A percentile compares a stretch with the other conserved stretches of the same genome.
Evolutionary conservation across 2,797 vertebrate species (phyloP).

Genomic region (Myoxocephalus aenaeus): DNA sequence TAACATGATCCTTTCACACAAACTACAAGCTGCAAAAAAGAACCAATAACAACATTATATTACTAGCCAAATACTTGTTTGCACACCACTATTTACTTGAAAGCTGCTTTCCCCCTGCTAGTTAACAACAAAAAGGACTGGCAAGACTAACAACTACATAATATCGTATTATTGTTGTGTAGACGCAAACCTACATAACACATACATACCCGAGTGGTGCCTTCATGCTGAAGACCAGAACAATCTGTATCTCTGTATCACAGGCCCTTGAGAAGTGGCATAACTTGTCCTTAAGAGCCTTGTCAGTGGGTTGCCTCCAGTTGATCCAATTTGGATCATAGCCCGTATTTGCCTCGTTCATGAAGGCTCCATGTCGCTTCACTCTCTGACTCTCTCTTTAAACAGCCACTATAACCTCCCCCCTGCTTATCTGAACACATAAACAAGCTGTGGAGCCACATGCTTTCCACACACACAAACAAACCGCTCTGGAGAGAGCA

Average conservation of each 20-base stretch:
- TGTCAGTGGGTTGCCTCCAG: slow-evolving; percentile 22
- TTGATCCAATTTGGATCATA: slow-evolving; percentile 15
- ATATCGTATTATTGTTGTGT: background rate
- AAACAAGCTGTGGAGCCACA: slow-evolving; percentile 12
- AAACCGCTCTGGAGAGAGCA: slow-evolving; percentile 9
- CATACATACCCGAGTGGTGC: slow-evolving; percentile 53
- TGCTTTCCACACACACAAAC: slow-evolving; percentile 1
- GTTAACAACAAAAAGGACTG: background rate
- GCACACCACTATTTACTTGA: background rate
- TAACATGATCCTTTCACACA: slow-evolving; percentile 9
- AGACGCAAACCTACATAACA: slow-evolving; percentile 1
- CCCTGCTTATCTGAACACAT: slow-evolving; percentile 23
- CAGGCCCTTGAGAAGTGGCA: slow-evolving; percentile 36
- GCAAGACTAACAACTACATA: background rate
- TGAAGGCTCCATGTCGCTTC: slow-evolving; percentile 24
- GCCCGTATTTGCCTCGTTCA: slow-evolving; percentile 23
- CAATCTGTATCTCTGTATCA: slow-evolving; percentile 39
- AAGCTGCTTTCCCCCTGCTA: background rate
- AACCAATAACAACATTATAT: background rate
- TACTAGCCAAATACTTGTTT: background rate
- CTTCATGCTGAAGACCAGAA: slow-evolving; percentile 61
- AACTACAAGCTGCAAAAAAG: slow-evolving; percentile 4
- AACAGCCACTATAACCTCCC: slow-evolving; percentile 14
- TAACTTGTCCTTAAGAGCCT: slow-evolving; percentile 30
- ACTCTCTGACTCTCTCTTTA: slow-evolving; percentile 12